Evolutionary conservation across 2,888 invertebrate genomes (phyloP), one percentile per base, ranked within the genome.

Genomic region (Dichetophora obliterata): DNA sequence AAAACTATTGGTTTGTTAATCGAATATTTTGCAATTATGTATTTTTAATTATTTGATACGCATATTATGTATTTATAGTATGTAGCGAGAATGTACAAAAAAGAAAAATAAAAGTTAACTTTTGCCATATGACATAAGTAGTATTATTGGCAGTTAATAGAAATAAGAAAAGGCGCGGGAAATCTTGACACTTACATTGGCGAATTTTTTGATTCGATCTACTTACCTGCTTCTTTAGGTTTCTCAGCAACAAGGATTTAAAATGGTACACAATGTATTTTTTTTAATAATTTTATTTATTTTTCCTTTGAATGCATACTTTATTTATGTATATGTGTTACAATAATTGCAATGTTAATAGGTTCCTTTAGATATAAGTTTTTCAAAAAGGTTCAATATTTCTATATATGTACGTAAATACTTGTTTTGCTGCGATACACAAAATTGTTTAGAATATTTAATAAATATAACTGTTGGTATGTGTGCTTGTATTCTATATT

Each of bases 381-480:
- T 31, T 54, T 43, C n/a, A 54, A 43, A 52, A 52, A 69, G 1
- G 0, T 52, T 69, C 31, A 27, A 34, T 54, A 57, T 71, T 57
- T 71, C 34, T 57, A 50, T 9, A 34, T 34, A 70, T 37, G 57
- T 70, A 70, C 19, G 50, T 34, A 70, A 54, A 70, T 70, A 70
- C 19, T 31, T 31, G 31, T 63, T 63, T 63, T 63, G 34, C 63
- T 63, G 16, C 31, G 5, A 63, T 31, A 31, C 34, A 27, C 63
- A 14, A 63, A 34, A 63, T 63, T 63, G n/a, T 31, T 34, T 31
- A 63, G 63, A 63, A 57, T 59, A 71, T 37, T 34, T n/a, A 71
- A 37, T 77, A 72, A 48, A 48, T 77, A 74, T 73, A 11, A 73
- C 50, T 61, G 14, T 69, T 57, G 19, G 54, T 68, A 69, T 69